Percentiles rank a stretch among this genome's conserved stretches.
Conservation (phyloP, 64 coral and sea anemone genomes). For the Stichodactyla mertensii region DNA sequence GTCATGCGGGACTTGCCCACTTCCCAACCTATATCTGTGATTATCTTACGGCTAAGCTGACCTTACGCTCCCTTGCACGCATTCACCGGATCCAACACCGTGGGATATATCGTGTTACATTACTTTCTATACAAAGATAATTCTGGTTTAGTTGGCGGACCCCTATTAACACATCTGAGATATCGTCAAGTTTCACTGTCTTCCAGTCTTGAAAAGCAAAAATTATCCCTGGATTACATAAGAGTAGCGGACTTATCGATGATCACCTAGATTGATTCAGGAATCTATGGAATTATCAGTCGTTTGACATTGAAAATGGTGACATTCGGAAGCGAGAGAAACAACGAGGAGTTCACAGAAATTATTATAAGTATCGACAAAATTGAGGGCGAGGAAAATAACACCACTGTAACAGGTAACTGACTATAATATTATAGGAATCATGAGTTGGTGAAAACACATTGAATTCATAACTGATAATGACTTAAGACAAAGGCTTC, state of each 20-base stretch:
- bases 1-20: neutral
- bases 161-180: neutral
- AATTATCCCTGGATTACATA: neutral
- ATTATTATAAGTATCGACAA: constrained; percentile 16
- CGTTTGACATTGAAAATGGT: neutral
- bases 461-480: too few species aligned
- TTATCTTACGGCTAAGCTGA: neutral
- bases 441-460: neutral
- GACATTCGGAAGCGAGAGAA: neutral
- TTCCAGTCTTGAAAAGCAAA: neutral
- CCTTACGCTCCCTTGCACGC: neutral
- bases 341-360: constrained; percentile 23
- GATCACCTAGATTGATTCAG: neutral
- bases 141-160: neutral
- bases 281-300: neutral
- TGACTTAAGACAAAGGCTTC: too few species aligned
- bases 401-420: neutral
- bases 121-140: neutral
- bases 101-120: neutral
- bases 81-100: neutral
- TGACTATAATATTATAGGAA: neutral
- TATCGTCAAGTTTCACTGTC: neutral
- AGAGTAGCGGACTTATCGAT: neutral
- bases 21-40: neutral
- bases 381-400: neutral